Base-by-base conservation (phyloP, 2,888 invertebrate species). In the Cremastobaeus sp. region DNA sequence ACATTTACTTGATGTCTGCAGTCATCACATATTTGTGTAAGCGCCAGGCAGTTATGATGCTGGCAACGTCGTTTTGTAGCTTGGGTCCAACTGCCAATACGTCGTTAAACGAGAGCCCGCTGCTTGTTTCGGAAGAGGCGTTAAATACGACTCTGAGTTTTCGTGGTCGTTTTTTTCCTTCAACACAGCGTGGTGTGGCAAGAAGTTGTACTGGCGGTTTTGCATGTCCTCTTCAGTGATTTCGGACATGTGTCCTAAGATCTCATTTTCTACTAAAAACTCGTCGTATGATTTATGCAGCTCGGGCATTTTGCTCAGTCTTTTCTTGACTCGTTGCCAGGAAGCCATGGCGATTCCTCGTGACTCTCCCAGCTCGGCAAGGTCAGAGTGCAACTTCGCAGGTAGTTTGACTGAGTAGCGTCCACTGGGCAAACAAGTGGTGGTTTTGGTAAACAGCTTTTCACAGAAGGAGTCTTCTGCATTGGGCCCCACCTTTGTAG, bases 81-180 rank as follows among this genome's bases (percentile, higher is more conserved):
- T n/a, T n/a, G n/a, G n/a, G n/a, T n/a, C n/a, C n/a, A n/a, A n/a
- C n/a, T n/a, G n/a, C n/a, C n/a, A n/a, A n/a, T n/a, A n/a, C n/a
- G n/a, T n/a, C n/a, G n/a, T n/a, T n/a, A n/a, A 54, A 17, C 0
- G 15, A 11, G 1, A 11, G n/a, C 1, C 54, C 54, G 9, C 17
- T 54, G 2, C n/a, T 4, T 1, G 39, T 37, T 0, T 6, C n/a
- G n/a, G 15, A 12, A 9, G 48, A 52, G 9, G 30, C 37, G 17
- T 52, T 52, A 11, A 52, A 52, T 1, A 50, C 48, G 12, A 50
- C 48, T 4, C 48, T 4, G 2, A 20, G 3, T 9, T 50, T 32
- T 2, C 34, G 17, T 4, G 52, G 0, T 9, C 1, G n/a, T n/a
- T 30, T 4, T 15, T 14, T 25, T 52, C 37, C 17, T 11, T 11